These are phyloP conservation scores for Sinhomidia bicolor DNA, from an alignment of 2,888 invertebrate species.

Conservation along the genomic window DNA sequence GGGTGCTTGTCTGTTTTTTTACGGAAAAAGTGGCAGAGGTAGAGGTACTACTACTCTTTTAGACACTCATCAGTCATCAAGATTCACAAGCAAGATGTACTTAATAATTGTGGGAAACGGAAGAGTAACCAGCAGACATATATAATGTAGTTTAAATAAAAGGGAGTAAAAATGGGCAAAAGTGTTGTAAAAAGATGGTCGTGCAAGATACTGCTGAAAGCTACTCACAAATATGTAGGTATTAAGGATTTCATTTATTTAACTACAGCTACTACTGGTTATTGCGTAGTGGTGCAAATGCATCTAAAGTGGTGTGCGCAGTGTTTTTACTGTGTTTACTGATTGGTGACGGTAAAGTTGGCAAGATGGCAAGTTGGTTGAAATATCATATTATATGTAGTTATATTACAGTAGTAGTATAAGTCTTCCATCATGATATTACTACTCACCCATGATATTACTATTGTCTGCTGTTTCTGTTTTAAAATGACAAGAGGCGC, in stretches of 20 bases:
- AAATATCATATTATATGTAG: no score
- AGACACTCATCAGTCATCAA: neutral
- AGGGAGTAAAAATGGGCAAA: no score
- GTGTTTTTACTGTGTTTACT: no score
- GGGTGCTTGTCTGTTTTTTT: neutral
- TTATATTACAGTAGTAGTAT: no score
- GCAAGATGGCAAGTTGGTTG: no score
- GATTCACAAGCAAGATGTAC: neutral
- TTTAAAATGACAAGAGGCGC: no score
- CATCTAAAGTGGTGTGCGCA: no score
- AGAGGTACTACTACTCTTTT: neutral
- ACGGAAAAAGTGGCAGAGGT: neutral
- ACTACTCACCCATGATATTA: no score
- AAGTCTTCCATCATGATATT: no score
- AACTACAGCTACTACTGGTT: neutral
- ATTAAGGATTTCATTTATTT: neutral
- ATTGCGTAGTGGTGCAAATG: neutral
- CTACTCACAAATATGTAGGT: conserved; percentile 5
- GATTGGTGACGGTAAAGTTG: no score
- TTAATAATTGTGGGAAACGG: conserved; percentile 58
- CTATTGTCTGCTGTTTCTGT: no score
- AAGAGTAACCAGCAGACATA: conserved; percentile 20
- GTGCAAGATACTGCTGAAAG: neutral
- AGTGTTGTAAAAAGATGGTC: neutral
- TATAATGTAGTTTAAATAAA: no score